Evolutionary conservation across 2,797 vertebrate species (phyloP), one percentile per base, ranked within the genome.

Genomic region (Fistularia tabacaria): DNA sequence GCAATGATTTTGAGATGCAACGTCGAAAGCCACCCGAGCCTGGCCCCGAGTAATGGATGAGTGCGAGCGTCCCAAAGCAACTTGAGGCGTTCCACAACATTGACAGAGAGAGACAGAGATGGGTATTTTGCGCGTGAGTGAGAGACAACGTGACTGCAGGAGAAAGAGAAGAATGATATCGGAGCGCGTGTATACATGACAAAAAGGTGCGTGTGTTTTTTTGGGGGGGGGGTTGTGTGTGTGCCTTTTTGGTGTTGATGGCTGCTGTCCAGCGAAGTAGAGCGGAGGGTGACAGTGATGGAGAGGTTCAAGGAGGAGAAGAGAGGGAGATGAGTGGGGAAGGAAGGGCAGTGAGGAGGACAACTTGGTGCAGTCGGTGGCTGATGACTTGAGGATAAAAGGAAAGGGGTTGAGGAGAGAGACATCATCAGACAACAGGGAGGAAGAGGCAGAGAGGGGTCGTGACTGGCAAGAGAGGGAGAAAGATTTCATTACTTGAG

Each of bases 211-310:
- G 54, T 9, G 1, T 75, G 59, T 49, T 55, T 47, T 10, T 70
- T 57, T 42, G 13, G 58, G 62, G 37, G 51, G 41, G 61, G 47
- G 61, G 48, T 57, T 54, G 66, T 49, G 50, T 47, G 53, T 56
- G 62, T 49, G 57, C 46, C 59, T 58, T 57, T 54, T 50, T 39
- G 14, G 40, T 38, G 59, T 72, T 58, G 53, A 72, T 79, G 69
- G 69, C 67, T 70, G 64, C 59, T 80, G 85, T 83, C 79, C 73
- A 83, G 71, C 11, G 57, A 79, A 83, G 77, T 84, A 71, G 66
- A 82, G 76, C 59, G 9, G 56, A 59, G 63, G 63, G 64, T 77
- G 83, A 81, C 88, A 89, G 78, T 89, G 89, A 89, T 85, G 82
- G 84, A 89, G 79, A 64, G 76, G 66, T 85, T 82, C 71, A 66